Conservation (phyloP, 2,797 vertebrate species). For the Nothura maculosa region DNA sequence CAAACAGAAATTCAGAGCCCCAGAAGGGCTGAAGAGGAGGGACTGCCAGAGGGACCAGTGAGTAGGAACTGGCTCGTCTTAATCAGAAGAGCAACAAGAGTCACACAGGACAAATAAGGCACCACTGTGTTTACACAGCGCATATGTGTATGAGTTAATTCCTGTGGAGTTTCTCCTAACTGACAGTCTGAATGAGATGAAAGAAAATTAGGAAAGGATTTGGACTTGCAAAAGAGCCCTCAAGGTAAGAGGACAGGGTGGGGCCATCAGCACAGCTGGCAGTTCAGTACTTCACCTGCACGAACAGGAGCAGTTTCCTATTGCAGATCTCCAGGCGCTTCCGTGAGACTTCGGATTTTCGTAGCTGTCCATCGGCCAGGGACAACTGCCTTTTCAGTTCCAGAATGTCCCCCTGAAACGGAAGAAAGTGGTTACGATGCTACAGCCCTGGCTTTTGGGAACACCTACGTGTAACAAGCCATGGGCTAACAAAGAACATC, state of each 20-base stretch:
- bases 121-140: fast-evolving
- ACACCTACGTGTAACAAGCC: not conserved
- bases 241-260: not conserved
- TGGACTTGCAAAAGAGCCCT: constrained; percentile 14
- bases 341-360: constrained; percentile 87
- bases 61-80: not conserved
- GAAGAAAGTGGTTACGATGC: not conserved
- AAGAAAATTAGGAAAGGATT: not conserved
- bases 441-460: not conserved
- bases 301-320: constrained; percentile 89
- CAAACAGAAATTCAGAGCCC: not conserved
- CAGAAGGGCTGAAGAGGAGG: not conserved
- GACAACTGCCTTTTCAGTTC: constrained; percentile 85
- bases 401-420: constrained; percentile 64
- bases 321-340: constrained; percentile 91
- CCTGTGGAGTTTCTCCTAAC: not conserved
- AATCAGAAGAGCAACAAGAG: not conserved
- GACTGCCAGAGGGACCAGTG: not conserved
- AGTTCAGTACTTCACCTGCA: constrained; percentile 81
- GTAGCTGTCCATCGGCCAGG: constrained; percentile 84
- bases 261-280: not conserved
- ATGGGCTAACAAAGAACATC: not conserved
- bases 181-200: not conserved
- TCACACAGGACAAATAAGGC: not conserved
- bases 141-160: not conserved